phyloP scores from a whole-genome alignment of 2,888 invertebrate genomes.

The Syrista parreyssii region DNA sequence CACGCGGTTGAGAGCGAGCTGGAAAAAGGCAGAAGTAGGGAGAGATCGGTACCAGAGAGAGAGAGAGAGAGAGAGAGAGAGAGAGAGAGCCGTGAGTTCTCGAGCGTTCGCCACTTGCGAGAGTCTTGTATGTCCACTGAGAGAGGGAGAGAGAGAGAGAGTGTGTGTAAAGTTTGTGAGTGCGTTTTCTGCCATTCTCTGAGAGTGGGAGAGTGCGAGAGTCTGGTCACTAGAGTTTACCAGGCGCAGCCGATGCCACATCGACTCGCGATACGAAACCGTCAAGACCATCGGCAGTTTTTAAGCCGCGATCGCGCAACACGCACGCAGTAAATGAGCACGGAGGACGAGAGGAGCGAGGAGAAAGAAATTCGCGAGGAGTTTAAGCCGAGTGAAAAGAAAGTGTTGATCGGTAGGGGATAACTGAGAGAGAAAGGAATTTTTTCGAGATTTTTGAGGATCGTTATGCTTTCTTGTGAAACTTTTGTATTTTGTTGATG shows the following conservation, averaged over 20 bases:
- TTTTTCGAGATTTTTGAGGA: conserved; percentile 5
- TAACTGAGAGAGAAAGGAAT: conserved; percentile 30
- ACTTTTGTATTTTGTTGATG: not conserved
- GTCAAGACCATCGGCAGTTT: conserved; percentile 34
- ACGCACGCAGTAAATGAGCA: not conserved
- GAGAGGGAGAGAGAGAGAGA: not conserved
- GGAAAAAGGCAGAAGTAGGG: conserved; percentile 1
- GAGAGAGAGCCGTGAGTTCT: not conserved
- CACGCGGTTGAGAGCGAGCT: not conserved
- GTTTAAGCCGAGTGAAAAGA: not conserved
- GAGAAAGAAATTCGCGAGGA: not conserved
- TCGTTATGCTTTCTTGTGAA: not conserved
- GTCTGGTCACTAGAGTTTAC: conserved; percentile 6
- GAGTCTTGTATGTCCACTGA: not conserved
- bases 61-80: not conserved
- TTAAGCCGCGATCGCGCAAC: not conserved
- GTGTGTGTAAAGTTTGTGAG: not conserved
- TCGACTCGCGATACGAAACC: conserved; percentile 48
- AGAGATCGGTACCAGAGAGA: conserved; percentile 1
- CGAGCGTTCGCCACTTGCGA: not conserved
- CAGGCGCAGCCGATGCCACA: conserved; percentile 41
- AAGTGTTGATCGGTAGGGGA: not conserved
- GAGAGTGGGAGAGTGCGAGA: not conserved
- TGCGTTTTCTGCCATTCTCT: not conserved
- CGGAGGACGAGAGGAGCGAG: not conserved